phyloP scores from a whole-genome alignment of 2,888 invertebrate species.

The Bimastos eiseni region DNA sequence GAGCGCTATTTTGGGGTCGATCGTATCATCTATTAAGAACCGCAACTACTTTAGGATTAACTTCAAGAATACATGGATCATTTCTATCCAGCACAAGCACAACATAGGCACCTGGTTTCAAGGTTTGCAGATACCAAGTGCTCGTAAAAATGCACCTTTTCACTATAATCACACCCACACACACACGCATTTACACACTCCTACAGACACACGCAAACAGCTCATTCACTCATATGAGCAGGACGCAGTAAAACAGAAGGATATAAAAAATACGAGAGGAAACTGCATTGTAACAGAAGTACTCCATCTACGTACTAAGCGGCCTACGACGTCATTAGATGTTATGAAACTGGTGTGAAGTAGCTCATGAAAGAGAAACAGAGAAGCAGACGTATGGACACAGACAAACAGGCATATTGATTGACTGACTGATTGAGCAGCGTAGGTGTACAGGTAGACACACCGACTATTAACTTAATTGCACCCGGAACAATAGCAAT shows the following conservation, averaged over 20 bases:
- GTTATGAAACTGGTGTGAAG: neutral
- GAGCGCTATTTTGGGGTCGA: no score
- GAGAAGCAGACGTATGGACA: neutral
- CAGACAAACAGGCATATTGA: neutral
- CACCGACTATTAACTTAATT: neutral
- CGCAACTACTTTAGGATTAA: neutral
- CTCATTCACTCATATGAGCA: neutral
- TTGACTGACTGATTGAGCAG: neutral
- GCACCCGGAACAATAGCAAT: neutral
- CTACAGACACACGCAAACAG: neutral
- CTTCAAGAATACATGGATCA: neutral
- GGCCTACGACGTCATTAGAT: neutral
- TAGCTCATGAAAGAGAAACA: neutral
- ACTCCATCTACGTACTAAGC: neutral
- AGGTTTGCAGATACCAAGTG: conserved; percentile 4
- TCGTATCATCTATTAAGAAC: neutral
- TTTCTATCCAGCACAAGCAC: neutral
- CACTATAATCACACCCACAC: neutral
- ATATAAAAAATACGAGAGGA: neutral
- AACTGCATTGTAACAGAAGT: neutral
- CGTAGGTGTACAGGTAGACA: neutral
- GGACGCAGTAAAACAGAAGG: neutral
- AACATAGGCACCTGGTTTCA: neutral
- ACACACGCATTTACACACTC: neutral
- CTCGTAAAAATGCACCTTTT: neutral